phyloP scores from a whole-genome alignment of 2,113 vertebrate genomes.

The Hippoglossus stenolepis region DNA sequence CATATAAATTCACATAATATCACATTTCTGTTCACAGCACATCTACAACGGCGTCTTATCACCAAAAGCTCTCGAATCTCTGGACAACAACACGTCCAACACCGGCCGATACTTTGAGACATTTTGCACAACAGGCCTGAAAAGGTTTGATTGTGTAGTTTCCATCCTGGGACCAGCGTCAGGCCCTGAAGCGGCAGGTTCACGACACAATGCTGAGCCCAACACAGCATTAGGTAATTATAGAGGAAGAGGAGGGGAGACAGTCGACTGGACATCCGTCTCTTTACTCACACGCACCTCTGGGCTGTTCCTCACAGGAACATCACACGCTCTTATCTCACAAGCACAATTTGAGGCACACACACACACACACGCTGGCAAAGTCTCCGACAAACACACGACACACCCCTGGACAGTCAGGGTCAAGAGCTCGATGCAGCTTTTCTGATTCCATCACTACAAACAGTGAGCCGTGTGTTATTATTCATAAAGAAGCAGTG shows the following conservation, averaged over 20 bases:
- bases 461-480: too few species aligned
- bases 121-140: too few species aligned
- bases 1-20: too few species aligned
- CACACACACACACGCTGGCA: not conserved
- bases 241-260: constrained; percentile 48
- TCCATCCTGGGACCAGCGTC: too few species aligned
- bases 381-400: not conserved
- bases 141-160: too few species aligned
- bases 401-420: not conserved
- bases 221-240: constrained; percentile 44
- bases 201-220: not conserved
- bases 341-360: too few species aligned
- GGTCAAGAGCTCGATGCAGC: not conserved
- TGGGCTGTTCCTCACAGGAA: constrained; percentile 13
- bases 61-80: too few species aligned
- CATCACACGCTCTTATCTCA: not conserved
- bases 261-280: constrained; percentile 47
- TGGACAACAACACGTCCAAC: too few species aligned
- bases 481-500: too few species aligned
- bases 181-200: not conserved
- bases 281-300: constrained; percentile 32
- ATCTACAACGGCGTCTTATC: too few species aligned
- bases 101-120: too few species aligned
- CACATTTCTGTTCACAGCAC: too few species aligned
- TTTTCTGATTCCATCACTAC: not conserved